Evolutionary conservation across 2,797 vertebrate genomes (phyloP).

Genomic region (Tadarida brasiliensis): DNA sequence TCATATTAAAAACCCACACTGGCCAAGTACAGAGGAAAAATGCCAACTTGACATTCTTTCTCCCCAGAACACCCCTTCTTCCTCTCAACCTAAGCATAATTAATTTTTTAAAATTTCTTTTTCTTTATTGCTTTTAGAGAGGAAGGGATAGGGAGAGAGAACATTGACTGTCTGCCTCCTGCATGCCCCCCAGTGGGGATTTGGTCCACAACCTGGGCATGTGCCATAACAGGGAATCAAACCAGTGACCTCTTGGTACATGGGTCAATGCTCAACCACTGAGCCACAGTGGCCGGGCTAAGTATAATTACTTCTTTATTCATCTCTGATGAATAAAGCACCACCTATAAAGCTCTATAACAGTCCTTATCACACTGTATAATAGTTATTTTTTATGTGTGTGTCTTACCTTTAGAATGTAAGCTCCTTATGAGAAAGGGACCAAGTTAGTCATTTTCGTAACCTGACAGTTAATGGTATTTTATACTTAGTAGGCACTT

Average conservation of each 20-base stretch:
- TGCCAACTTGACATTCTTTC: background rate
- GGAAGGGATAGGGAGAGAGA: too few species aligned
- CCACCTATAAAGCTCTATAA: background rate
- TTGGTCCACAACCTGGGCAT: too few species aligned
- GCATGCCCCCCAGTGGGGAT: too few species aligned
- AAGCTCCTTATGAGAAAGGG: background rate
- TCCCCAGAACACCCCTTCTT: background rate
- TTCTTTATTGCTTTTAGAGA: too few species aligned
- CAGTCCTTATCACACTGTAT: background rate
- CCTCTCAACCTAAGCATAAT: background rate
- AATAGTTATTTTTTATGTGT: background rate
- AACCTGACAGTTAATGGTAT: background rate
- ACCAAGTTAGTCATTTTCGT: background rate
- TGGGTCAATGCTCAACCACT: too few species aligned
- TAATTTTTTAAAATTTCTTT: background rate
- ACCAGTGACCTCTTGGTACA: too few species aligned
- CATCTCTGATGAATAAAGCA: background rate
- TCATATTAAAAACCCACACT: constrained; percentile 36
- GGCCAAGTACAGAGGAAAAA: background rate
- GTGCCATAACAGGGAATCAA: too few species aligned
- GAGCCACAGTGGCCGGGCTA: background rate
- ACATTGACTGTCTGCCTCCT: too few species aligned
- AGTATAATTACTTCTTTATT: background rate
- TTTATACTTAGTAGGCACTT: background rate
- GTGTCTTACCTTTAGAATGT: constrained; percentile 12